Conservation (phyloP, 2,888 invertebrate species). For the Augiades crinisus region DNA sequence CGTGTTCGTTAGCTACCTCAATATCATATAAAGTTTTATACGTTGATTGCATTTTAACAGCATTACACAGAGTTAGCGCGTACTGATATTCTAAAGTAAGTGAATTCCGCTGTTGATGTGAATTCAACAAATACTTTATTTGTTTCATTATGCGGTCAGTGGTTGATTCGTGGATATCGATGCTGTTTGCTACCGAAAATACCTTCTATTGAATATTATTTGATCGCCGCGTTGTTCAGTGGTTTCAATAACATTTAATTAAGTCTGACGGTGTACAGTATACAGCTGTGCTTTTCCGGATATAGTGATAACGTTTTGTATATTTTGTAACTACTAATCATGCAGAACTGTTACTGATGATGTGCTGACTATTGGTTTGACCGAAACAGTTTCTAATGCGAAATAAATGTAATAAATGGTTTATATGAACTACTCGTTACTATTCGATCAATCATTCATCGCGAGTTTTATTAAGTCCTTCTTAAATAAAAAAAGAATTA, state of each 20-base stretch:
- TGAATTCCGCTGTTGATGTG: constrained; percentile 1
- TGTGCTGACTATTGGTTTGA: too few relatives aligned
- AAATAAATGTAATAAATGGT: too few relatives aligned
- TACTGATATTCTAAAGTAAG: neutral
- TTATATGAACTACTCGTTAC: too few relatives aligned
- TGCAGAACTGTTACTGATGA: too few relatives aligned
- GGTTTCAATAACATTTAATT: constrained; percentile 25
- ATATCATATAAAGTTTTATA: too few relatives aligned
- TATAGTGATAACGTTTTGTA: neutral
- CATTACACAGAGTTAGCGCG: neutral
- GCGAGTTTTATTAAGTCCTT: too few relatives aligned
- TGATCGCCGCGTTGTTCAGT: constrained; percentile 11
- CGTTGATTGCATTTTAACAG: too few relatives aligned
- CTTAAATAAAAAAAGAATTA: too few relatives aligned
- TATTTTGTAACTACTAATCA: too few relatives aligned
- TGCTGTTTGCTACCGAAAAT: constrained; percentile 19
- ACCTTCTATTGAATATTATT: constrained; percentile 19
- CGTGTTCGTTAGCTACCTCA: neutral
- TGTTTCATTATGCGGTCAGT: constrained; percentile 30
- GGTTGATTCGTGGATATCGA: constrained; percentile 30
- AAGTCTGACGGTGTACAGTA: constrained; percentile 12
- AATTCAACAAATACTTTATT: constrained; percentile 17
- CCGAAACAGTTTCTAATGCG: too few relatives aligned
- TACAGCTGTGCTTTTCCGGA: constrained; percentile 2
- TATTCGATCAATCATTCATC: too few relatives aligned